These are phyloP conservation scores for Leucopsar rothschildi DNA, from an alignment of 2,113 vertebrate species.

Conservation along the genomic window DNA sequence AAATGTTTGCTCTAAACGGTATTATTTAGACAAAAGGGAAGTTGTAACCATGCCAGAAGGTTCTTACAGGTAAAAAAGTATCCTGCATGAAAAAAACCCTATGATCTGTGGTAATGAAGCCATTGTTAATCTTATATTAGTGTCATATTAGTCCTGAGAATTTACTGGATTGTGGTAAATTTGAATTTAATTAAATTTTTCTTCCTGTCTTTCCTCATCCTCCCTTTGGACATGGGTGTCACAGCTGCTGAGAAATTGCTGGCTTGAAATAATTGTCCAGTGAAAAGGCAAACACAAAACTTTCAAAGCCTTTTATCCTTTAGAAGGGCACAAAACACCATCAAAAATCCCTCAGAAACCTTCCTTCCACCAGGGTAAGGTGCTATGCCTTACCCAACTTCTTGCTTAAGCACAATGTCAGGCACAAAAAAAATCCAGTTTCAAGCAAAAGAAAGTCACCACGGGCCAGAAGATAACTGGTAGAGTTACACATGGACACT, in stretches of 20 bases:
- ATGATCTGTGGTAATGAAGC: neutral
- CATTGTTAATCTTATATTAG: neutral
- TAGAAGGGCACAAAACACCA: neutral
- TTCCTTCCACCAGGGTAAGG: neutral
- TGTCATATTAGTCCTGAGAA: neutral
- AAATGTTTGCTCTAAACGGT: neutral
- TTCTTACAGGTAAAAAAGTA: neutral
- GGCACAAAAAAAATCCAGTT: neutral
- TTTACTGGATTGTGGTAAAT: neutral
- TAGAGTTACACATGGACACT: neutral
- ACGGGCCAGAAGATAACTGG: neutral
- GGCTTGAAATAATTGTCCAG: neutral
- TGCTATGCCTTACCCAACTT: neutral
- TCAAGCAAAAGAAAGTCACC: neutral
- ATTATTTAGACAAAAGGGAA: neutral
- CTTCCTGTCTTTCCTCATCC: neutral
- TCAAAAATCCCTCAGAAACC: neutral
- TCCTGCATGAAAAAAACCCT: neutral
- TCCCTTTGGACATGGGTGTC: neutral
- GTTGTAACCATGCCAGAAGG: neutral
- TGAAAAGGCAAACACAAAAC: neutral
- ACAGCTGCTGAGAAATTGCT: neutral
- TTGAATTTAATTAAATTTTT: neutral
- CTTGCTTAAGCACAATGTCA: neutral
- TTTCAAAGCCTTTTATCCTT: neutral